Evolutionary conservation across 2,888 invertebrate species (phyloP), one percentile per base, ranked within the genome.

Genomic region (Noctua janthina): DNA sequence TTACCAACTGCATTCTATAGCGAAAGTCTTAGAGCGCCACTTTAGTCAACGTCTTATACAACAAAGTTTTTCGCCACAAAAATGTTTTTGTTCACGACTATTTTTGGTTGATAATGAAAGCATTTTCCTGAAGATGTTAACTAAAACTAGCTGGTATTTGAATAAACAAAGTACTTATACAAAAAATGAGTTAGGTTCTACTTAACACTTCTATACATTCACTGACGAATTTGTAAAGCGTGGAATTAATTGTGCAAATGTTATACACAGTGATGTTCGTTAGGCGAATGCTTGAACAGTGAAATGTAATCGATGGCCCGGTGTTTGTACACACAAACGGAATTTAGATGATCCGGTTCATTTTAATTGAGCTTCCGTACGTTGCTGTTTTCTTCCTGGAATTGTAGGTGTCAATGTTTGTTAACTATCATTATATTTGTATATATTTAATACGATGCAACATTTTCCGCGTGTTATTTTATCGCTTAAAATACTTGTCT

Each of bases 1-100:
- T 88, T 79, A 77, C 68, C 72, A 76, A 79, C 76, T 88, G 89
- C 81, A 88, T 87, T 84, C 79, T 87, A 70, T 79, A 78, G 66
- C 15, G 51, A 86, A 84, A 86, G 71, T 81, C 78, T 87, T 81
- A 72, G 75, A 81, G 81, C 66, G 75, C 69, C 75, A 80, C 79
- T 88, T 83, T 70, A 81, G 64, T 78, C 79, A 85, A 78, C 74
- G 74, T 83, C 78, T 80, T 81, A n/a, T 39, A 71, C 46, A 79
- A 64, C n/a, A 67, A 70, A 76, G 71, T 68, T 79, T 69, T 83
- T 77, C 35, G 51, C 70, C 64, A 68, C 66, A 71, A 69, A 68
- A 79, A 74, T 68, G 59, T 79, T 79, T 74, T 64, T 68, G 56
- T 67, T 70, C 17, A 3, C 39, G 43, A 39, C 20, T 59, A 43